phyloP scores from a whole-genome alignment of 2,797 vertebrate species.

The Antrozous pallidus region DNA sequence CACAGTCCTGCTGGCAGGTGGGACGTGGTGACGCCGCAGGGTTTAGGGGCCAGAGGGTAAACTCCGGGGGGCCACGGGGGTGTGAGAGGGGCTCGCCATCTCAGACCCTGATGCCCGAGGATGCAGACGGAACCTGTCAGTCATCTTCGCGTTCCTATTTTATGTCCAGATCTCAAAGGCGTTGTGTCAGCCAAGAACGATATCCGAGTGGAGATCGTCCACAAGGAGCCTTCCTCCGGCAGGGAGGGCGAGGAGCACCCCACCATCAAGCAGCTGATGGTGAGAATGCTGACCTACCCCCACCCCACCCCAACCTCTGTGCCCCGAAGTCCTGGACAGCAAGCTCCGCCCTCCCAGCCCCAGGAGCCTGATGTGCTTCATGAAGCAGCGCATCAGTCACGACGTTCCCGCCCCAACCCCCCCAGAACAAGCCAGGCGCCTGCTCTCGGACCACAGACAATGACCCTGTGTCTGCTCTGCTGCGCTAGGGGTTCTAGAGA shows the following conservation, averaged over 20 bases:
- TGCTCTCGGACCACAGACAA: background rate
- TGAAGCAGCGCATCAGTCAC: background rate
- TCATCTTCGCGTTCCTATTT: background rate
- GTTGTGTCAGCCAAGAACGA: conserved; percentile 98
- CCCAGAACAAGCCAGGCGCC: background rate
- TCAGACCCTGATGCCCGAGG: background rate
- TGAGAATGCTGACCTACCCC: conserved; percentile 80
- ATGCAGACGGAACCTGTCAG: background rate
- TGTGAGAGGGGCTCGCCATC: background rate
- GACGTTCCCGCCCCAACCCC: too few species aligned
- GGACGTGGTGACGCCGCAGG: background rate
- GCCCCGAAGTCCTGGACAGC: background rate
- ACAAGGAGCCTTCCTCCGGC: conserved; percentile 94
- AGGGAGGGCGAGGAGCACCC: conserved; percentile 93
- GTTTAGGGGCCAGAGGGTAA: background rate
- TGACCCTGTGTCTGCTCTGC: background rate
- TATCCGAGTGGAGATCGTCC: conserved; percentile 97
- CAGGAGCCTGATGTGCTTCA: background rate
- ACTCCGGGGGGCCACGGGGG: fast-evolving
- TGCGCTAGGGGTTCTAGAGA: background rate
- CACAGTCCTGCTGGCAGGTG: fast-evolving
- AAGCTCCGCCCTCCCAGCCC: background rate
- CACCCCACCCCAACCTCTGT: background rate
- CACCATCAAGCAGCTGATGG: conserved; percentile 98
- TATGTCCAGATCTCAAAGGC: conserved; percentile 92